Percentiles rank a stretch among this genome's conserved stretches.
Conservation (phyloP, 2,888 invertebrate species). For the Scaeva pyrastri region DNA sequence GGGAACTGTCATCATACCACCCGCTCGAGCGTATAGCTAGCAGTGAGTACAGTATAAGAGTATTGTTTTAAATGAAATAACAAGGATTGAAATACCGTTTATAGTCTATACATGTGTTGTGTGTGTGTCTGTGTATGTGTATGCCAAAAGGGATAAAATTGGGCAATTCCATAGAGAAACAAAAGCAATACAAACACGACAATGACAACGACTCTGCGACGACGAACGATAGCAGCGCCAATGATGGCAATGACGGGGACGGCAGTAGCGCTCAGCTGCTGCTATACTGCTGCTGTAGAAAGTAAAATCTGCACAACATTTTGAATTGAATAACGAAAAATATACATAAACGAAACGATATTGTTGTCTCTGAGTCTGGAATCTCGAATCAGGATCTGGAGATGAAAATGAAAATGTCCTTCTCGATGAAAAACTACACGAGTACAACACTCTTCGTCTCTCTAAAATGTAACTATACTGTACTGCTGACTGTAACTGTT, state of each 20-base stretch:
- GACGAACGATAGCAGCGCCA: neutral
- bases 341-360: constrained; percentile 18
- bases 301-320: constrained; percentile 47
- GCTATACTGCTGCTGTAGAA: constrained; percentile 54
- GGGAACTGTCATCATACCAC: constrained; percentile 27
- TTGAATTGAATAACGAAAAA: constrained; percentile 26
- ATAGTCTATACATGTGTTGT: constrained; percentile 16
- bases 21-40: constrained; percentile 35
- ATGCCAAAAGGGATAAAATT: constrained; percentile 43
- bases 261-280: neutral
- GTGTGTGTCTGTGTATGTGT: neutral
- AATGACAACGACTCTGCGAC: neutral
- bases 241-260: neutral
- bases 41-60: constrained; percentile 24
- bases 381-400: no score
- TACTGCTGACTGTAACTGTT: neutral
- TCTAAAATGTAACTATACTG: no score
- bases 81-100: constrained; percentile 22
- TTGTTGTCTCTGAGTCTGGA: neutral
- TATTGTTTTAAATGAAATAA: constrained; percentile 55
- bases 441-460: neutral
- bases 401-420: constrained; percentile 47
- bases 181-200: constrained; percentile 29
- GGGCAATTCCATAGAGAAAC: constrained; percentile 40
- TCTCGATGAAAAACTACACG: constrained; percentile 1